A percentile compares a stretch with the other conserved stretches of the same genome.
Conservation (phyloP, 2,888 invertebrate genomes). For the Thysanoteuthis rhombus region DNA sequence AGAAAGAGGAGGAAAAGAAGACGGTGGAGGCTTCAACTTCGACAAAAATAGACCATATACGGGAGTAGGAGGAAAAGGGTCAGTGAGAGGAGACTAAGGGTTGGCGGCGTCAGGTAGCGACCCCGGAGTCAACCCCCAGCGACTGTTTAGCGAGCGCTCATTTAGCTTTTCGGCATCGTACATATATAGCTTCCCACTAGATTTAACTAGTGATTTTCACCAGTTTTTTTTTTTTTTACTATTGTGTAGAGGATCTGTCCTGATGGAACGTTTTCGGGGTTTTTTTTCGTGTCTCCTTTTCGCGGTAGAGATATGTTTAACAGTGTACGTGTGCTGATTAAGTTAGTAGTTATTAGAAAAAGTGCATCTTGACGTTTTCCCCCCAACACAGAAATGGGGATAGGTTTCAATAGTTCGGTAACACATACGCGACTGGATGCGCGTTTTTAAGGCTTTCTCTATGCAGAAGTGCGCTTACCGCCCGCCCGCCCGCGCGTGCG, state of each 20-base stretch:
- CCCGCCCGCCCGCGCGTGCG: neutral
- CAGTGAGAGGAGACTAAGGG: neutral
- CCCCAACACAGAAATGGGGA: neutral
- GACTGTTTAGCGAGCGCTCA: neutral
- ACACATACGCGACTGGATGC: neutral
- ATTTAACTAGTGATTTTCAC: neutral
- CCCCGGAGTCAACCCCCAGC: neutral
- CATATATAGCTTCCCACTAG: neutral
- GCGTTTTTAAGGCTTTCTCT: neutral
- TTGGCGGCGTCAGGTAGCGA: neutral
- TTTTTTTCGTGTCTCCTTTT: accelerated
- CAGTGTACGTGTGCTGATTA: neutral
- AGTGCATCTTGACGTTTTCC: neutral
- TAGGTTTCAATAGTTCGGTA: neutral
- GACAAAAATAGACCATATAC: neutral
- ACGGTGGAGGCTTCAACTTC: neutral
- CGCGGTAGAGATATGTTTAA: neutral
- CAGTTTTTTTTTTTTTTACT: neutral
- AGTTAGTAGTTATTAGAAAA: neutral
- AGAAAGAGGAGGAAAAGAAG: no score
- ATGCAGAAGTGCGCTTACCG: neutral
- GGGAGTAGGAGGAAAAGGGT: neutral
- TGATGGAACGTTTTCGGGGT: neutral
- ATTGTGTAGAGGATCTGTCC: neutral
- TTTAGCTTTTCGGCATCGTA: neutral